These are phyloP conservation scores for Himantopus leucocephalus DNA, from an alignment of 2,113 vertebrate species.

Conservation along the genomic window DNA sequence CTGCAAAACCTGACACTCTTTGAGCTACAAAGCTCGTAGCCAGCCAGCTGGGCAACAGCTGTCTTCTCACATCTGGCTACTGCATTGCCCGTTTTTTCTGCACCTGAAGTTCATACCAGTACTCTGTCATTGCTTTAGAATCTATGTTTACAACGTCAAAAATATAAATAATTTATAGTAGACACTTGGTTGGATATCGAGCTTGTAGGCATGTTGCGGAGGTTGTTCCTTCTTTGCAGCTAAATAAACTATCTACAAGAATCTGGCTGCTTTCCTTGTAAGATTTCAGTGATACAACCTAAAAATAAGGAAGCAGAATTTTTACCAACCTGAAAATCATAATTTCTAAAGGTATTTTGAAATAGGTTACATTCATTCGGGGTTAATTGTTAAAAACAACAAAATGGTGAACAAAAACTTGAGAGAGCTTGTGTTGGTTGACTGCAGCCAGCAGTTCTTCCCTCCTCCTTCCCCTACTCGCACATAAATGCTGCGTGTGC, in stretches of 20 bases:
- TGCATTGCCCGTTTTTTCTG: background rate
- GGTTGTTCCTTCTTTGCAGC: background rate
- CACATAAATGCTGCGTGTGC: fast-evolving
- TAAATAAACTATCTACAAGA: background rate
- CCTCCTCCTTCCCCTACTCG: background rate
- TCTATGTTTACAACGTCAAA: background rate
- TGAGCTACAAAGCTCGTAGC: background rate
- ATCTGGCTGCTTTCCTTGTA: background rate
- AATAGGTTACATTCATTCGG: background rate
- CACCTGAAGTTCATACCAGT: background rate
- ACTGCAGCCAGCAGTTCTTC: background rate
- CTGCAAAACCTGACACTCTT: background rate
- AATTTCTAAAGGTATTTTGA: background rate
- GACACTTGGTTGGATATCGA: background rate
- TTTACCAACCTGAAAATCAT: background rate
- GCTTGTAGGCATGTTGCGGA: background rate
- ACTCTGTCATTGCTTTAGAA: background rate
- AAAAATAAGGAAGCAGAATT: background rate
- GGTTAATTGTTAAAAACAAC: background rate
- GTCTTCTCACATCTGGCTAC: background rate
- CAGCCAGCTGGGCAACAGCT: background rate
- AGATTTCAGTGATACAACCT: background rate
- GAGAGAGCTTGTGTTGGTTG: background rate
- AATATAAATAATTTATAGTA: background rate
- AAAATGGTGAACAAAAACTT: background rate